Conservation (phyloP, 2,797 vertebrate genomes). For the Cheirogaleus major region DNA sequence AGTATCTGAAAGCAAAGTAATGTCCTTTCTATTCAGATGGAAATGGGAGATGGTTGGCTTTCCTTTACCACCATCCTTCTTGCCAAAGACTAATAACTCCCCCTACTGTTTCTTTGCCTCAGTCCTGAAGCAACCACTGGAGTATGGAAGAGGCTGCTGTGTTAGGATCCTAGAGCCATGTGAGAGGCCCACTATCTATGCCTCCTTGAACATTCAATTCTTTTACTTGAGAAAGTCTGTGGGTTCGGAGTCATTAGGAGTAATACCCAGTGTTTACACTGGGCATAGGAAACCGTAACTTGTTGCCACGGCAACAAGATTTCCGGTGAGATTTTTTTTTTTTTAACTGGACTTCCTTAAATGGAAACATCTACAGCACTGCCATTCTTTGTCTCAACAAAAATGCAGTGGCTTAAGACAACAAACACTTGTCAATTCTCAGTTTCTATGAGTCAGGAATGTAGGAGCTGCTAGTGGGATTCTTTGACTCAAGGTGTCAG, state of each 20-base stretch:
- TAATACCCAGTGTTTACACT: constrained; percentile 46
- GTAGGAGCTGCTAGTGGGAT: neutral
- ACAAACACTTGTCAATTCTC: neutral
- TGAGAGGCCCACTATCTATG: neutral
- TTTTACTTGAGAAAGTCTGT: constrained; percentile 46
- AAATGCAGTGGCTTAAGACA: neutral
- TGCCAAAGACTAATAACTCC: constrained; percentile 16
- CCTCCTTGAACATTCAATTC: neutral
- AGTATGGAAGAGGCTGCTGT: neutral
- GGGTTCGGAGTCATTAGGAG: neutral
- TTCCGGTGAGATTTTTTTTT: neutral
- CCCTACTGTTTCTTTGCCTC: neutral
- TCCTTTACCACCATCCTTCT: neutral
- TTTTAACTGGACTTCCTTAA: constrained; percentile 20
- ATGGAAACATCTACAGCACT: neutral
- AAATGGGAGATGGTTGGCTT: neutral
- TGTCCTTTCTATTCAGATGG: neutral
- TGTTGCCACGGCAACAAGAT: constrained; percentile 19
- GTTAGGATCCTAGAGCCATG: neutral
- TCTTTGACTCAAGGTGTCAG: neutral
- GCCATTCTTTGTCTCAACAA: constrained; percentile 9
- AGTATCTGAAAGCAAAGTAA: constrained; percentile 33
- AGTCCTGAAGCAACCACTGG: neutral
- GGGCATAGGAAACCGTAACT: constrained; percentile 14
- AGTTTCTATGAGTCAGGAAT: neutral